phyloP scores from a whole-genome alignment of 2,113 vertebrate genomes.

The Scolopax mira region DNA sequence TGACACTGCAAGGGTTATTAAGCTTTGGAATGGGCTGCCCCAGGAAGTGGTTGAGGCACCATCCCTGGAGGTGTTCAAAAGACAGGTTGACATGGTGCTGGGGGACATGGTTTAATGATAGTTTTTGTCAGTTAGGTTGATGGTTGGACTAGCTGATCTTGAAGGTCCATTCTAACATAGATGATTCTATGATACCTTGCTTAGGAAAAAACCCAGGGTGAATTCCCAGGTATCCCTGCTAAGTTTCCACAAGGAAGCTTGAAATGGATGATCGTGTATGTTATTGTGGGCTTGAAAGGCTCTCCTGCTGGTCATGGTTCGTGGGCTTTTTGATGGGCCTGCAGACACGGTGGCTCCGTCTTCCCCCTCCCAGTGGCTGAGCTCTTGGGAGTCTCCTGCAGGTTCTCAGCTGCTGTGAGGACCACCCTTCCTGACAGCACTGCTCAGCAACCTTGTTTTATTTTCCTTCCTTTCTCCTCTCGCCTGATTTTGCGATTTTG shows the following conservation, averaged over 20 bases:
- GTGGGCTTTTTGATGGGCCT: not conserved
- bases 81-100: no score
- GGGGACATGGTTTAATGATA: no score
- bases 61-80: no score
- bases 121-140: no score
- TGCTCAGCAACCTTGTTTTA: not conserved
- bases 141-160: no score
- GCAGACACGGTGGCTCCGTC: fast-evolving
- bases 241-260: not conserved
- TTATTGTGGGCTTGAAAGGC: not conserved
- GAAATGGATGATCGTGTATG: not conserved
- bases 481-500: not conserved
- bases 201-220: not conserved
- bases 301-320: fast-evolving
- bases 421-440: not conserved
- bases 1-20: no score
- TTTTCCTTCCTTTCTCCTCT: not conserved
- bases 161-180: no score
- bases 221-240: not conserved
- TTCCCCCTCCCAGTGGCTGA: fast-evolving
- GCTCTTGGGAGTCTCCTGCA: not conserved
- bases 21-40: no score
- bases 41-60: no score
- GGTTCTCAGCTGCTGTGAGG: not conserved
- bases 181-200: not conserved